These are phyloP conservation scores for Chloroclysta siterata DNA, from an alignment of 2,888 invertebrate species.

Conservation along the genomic window DNA sequence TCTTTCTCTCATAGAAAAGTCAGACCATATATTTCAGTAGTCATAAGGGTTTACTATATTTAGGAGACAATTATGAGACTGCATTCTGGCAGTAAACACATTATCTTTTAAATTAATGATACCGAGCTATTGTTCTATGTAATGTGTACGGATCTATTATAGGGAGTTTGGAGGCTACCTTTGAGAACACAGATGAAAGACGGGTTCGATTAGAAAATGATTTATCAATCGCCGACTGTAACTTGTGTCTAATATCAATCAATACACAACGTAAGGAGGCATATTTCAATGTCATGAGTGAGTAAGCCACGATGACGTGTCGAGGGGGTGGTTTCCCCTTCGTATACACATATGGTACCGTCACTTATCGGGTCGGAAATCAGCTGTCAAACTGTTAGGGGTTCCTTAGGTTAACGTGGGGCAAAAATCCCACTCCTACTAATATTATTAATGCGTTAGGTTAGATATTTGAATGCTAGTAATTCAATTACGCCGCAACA, in stretches of 20 bases:
- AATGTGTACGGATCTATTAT: too few species aligned
- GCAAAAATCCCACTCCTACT: slow-evolving; percentile 10
- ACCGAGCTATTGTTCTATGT: too few species aligned
- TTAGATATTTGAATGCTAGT: background rate
- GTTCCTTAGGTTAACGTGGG: slow-evolving; percentile 52
- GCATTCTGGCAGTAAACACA: too few species aligned
- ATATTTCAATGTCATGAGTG: slow-evolving; percentile 38
- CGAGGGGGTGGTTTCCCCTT: slow-evolving; percentile 41
- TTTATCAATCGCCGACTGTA: slow-evolving; percentile 22
- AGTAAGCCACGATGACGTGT: slow-evolving; percentile 40
- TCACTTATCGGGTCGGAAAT: slow-evolving; percentile 69
- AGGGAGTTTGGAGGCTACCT: slow-evolving; percentile 1
- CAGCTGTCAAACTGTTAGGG: slow-evolving; percentile 70
- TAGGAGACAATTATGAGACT: too few species aligned
- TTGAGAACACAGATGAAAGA: slow-evolving; percentile 15
- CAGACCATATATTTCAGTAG: too few species aligned
- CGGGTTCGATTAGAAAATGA: slow-evolving; percentile 20
- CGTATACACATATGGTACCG: slow-evolving; percentile 62
- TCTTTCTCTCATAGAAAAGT: too few species aligned
- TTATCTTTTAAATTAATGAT: too few species aligned
- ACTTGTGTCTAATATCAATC: slow-evolving; percentile 22
- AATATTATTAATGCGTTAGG: background rate
- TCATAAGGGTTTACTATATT: too few species aligned
- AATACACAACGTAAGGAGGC: slow-evolving; percentile 18
- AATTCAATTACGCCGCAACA: too few species aligned